Evolutionary conservation across 1,140 invertebrate species (phyloP), one percentile per base, ranked within the genome.

Genomic region (Neomicropteryx cornuta): DNA sequence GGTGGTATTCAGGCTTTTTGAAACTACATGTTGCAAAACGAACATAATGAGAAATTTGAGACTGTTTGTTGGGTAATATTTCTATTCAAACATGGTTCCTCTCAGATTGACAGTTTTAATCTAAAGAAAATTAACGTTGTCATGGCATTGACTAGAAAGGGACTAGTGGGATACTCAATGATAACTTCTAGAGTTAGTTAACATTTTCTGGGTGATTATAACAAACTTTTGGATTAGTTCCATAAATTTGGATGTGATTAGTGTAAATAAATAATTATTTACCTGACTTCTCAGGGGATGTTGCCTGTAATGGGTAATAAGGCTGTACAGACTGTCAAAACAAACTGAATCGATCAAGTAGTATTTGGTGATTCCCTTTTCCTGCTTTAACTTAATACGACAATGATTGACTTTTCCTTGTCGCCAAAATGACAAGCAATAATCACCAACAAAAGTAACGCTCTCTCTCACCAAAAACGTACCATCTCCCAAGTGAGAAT

Each of bases 401-500:
- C 91, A 95, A 60, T 97, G 94, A 63, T 94, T 91, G 0, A 88
- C 85, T 55, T 82, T 81, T 14, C 81, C 83, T 53, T 88, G 78
- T 8, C 89, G 71, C 87, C 87, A 95, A 65, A 97, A 97, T 0
- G 91, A 96, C 2, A 98, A 60, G 38, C 90, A 91, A 57, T 94
- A 96, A 64, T 97, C 92, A 0, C 93, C 93, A 14, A 95, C 87
- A 67, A 96, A 97, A 0, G 92, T 97, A 19, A 94, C 90, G 58
- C 91, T 94, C 46, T 93, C 85, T 40, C 93, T 67, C 0, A 98
- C 93, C 11, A 98, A 70, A 63, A 97, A 98, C 3, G 90, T 94
- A 1, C 93, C 94, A 60, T 97, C 90, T 2, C 92, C 92, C 11
- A 96, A 70, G 60, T 89, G 71, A 1, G 87, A 78, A 60, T 94